Base-by-base conservation (phyloP, 2,113 vertebrate genomes). In the Mus spicilegus region DNA sequence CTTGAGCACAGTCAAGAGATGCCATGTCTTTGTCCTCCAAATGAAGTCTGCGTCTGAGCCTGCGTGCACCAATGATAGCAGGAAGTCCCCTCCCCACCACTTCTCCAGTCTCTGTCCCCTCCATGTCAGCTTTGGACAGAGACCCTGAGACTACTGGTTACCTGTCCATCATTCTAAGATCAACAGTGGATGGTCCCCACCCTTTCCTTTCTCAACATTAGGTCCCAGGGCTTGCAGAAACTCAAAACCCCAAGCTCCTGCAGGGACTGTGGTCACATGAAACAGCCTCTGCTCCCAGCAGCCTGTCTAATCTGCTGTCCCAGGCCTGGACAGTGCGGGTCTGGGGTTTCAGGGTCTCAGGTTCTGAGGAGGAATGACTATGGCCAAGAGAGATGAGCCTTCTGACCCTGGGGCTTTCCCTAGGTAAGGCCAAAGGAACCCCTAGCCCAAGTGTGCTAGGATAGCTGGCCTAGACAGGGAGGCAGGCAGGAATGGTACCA, bases 1-100 rank as follows among this genome's bases (percentile, higher is more conserved):
- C 75, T 49, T 36, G 28, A 11, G 0, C 42, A 10, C 14, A 3
- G 87, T 22, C 22, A 20, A 39, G 14, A 42, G 42, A 8, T 0
- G 9, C 7, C 20, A 17, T 2, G 0, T 14, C 28, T 51, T 58
- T 39, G 16, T 42, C 26, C 54, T 85, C 78, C 33, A 36, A 13
- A 70, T n/a, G 30, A 58, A 58, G 42, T 16, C 87, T 0, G 42
- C 2, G 4, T 69, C 28, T 2, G 1, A 70, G 86, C 4, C 46
- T 30, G 2, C 11, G 1, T 0, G 9, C 11, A 30, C 11, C n/a
- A 7, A 11, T 4, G 28, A 39, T n/a, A n/a, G 56, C 0, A 63
- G 58, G 22, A 16, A 42, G 30, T n/a, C 63, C 30, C 46, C 20
- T n/a, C 1, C 46, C 39, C 11, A 14, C 10, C 2, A 7, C 49